These are phyloP conservation scores for Aspidiotus rigidus DNA, from an alignment of 2,888 invertebrate genomes.

Conservation along the genomic window DNA sequence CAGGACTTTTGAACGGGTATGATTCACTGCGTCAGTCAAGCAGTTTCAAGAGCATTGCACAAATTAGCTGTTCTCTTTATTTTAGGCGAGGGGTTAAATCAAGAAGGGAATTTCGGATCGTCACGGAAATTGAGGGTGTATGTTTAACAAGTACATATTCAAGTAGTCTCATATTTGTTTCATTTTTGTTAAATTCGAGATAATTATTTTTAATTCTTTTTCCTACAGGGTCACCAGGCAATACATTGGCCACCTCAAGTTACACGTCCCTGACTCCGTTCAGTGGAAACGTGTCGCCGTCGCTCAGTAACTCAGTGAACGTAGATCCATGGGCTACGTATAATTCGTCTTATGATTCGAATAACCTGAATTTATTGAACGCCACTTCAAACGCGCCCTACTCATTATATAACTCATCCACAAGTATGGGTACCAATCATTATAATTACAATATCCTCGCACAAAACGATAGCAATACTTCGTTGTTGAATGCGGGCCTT, in stretches of 20 bases:
- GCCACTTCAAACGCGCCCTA: slow-evolving; percentile 14
- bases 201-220: neutral
- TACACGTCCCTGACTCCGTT: slow-evolving; percentile 36
- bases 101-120: too few relatives aligned
- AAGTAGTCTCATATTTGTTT: too few relatives aligned
- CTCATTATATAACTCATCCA: slow-evolving; percentile 16
- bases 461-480: slow-evolving; percentile 26
- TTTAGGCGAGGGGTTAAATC: too few relatives aligned
- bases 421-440: slow-evolving; percentile 20
- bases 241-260: slow-evolving; percentile 34
- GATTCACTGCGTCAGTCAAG: too few relatives aligned
- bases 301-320: slow-evolving; percentile 51
- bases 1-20: too few relatives aligned
- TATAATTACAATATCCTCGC: slow-evolving; percentile 28
- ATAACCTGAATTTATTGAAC: slow-evolving; percentile 63
- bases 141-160: too few relatives aligned
- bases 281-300: slow-evolving; percentile 39
- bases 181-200: neutral
- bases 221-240: slow-evolving; percentile 32
- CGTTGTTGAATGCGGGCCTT: slow-evolving; percentile 29
- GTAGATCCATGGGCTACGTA: slow-evolving; percentile 54
- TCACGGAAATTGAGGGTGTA: too few relatives aligned
- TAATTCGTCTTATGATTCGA: slow-evolving; percentile 41
- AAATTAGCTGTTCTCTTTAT: too few relatives aligned
- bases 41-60: too few relatives aligned